Percentiles rank a stretch among this genome's conserved stretches.
phyloP scores from a whole-genome alignment of 2,797 vertebrate species.

The Chloroceryle amazona region DNA sequence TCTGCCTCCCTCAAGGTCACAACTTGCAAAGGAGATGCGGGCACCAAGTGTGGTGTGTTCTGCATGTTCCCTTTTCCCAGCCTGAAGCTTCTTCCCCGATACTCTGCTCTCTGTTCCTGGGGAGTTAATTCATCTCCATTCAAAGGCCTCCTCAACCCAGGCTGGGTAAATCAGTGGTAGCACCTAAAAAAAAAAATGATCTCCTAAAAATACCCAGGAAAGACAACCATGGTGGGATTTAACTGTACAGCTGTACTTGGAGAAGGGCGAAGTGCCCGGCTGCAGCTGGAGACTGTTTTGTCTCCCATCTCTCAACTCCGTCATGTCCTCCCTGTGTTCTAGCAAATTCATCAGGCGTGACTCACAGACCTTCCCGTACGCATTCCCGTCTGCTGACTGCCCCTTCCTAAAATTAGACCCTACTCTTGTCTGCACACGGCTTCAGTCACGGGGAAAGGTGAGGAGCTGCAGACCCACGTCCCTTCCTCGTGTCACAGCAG shows the following conservation, averaged over 20 bases:
- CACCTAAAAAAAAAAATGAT: background rate
- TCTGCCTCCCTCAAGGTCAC: constrained; percentile 15
- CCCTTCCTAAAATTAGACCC: constrained; percentile 68
- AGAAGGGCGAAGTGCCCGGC: background rate
- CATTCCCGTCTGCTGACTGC: constrained; percentile 59
- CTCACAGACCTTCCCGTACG: constrained; percentile 41
- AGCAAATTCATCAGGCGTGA: constrained; percentile 58
- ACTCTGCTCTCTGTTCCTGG: background rate
- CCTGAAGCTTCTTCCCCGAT: background rate
- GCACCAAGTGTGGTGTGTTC: background rate
- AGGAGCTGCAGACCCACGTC: background rate
- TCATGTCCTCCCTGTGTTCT: constrained; percentile 32
- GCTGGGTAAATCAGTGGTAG: background rate
- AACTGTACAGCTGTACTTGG: background rate
- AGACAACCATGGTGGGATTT: background rate
- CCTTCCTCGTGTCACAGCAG: background rate
- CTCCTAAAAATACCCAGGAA: constrained; percentile 46
- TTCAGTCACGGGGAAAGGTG: background rate
- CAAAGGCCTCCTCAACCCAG: background rate
- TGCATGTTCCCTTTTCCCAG: background rate
- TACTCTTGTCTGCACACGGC: background rate
- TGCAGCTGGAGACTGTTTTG: constrained; percentile 64
- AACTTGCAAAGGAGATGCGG: background rate
- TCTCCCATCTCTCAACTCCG: constrained; percentile 33
- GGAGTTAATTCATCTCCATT: background rate